Conservation (phyloP, 2,797 vertebrate genomes). For the Spondyliosoma cantharus region DNA sequence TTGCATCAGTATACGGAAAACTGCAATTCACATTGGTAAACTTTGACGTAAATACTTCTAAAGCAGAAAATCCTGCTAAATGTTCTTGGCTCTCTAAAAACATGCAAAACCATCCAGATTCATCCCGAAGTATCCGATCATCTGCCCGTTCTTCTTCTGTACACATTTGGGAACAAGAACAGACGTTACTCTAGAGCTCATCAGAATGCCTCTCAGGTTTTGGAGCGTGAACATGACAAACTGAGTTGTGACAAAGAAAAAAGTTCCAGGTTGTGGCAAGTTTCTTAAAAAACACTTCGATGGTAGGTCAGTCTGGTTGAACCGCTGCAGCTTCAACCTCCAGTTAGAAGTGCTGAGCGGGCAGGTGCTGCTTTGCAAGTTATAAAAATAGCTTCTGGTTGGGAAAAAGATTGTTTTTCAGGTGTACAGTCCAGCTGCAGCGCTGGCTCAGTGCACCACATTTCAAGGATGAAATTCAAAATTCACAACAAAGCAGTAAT, state of each 20-base stretch:
- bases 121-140: neutral
- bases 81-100: neutral
- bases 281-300: conserved; percentile 40
- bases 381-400: neutral
- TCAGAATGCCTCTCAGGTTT: neutral
- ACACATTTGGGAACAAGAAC: neutral
- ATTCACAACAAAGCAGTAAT: neutral
- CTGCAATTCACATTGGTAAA: neutral
- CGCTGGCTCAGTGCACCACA: neutral
- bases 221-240: neutral
- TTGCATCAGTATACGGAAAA: neutral
- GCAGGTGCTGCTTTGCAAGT: conserved; percentile 69
- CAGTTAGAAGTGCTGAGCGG: neutral
- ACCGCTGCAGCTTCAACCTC: neutral
- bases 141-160: neutral
- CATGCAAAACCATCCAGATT: neutral
- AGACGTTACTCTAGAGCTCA: too few relatives aligned
- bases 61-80: neutral
- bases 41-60: neutral
- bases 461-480: neutral
- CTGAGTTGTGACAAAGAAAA: neutral
- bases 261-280: neutral
- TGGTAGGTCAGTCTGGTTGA: neutral
- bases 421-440: conserved; percentile 7
- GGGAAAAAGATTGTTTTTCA: conserved; percentile 28